A percentile compares a stretch with the other conserved stretches of the same genome.
Evolutionary conservation across 1,140 invertebrate species (phyloP).

Genomic region (Achatina immaculata): DNA sequence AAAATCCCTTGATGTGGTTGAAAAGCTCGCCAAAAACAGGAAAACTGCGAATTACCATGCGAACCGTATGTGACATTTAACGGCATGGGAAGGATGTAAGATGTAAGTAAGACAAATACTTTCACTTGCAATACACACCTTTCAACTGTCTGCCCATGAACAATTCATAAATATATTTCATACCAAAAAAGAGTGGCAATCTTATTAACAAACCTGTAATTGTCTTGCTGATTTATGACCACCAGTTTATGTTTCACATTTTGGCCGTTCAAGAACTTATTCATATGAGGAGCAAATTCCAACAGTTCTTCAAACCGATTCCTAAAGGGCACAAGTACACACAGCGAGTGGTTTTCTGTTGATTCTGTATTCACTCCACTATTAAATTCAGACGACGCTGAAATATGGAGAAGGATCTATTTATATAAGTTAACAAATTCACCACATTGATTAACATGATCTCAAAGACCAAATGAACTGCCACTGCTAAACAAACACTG

Average conservation of each 20-base stretch:
- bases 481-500: no score
- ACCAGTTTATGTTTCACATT: constrained; percentile 88
- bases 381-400: not conserved
- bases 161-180: not conserved
- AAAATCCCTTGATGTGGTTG: no score
- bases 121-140: no score
- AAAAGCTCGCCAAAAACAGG: no score
- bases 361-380: not conserved
- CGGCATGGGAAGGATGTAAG: no score
- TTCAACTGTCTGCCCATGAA: no score
- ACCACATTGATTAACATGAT: no score
- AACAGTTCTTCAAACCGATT: constrained; percentile 96
- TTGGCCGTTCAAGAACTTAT: constrained; percentile 86
- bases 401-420: not conserved
- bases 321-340: constrained; percentile 91
- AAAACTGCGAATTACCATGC: no score
- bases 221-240: constrained; percentile 89
- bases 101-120: no score
- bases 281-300: constrained; percentile 91
- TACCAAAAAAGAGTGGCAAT: not conserved
- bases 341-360: constrained; percentile 73
- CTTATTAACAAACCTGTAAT: constrained; percentile 60
- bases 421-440: no score
- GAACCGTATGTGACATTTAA: no score
- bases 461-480: no score